Conservation (phyloP, 2,888 invertebrate genomes). For the Andrena bucephala region DNA sequence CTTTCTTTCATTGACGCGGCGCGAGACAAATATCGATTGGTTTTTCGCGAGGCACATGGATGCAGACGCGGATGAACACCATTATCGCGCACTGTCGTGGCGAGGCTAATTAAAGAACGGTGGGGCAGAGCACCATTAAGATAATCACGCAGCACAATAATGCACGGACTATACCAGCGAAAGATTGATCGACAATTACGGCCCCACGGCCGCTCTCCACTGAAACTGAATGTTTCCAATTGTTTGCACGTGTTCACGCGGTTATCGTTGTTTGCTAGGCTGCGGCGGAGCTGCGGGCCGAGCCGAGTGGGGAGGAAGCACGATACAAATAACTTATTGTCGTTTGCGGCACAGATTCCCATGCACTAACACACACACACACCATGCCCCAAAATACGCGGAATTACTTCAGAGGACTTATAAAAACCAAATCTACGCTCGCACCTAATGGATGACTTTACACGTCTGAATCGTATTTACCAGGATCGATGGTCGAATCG, state of each 20-base stretch:
- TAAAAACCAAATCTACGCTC: background rate
- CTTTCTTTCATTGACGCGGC: constrained; percentile 46
- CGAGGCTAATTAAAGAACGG: constrained; percentile 71
- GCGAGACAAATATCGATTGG: constrained; percentile 41
- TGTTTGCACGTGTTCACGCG: constrained; percentile 72
- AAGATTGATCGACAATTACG: constrained; percentile 76
- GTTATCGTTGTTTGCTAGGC: constrained; percentile 68
- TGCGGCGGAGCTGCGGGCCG: constrained; percentile 12
- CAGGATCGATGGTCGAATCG: background rate
- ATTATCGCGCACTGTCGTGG: constrained; percentile 61
- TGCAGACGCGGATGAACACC: constrained; percentile 31
- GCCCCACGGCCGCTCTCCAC: constrained; percentile 48
- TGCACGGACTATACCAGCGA: constrained; percentile 59
- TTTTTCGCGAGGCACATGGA: constrained; percentile 46
- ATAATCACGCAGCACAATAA: constrained; percentile 69
- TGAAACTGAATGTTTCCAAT: constrained; percentile 65
- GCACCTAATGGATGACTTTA: background rate
- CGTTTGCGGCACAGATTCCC: constrained; percentile 3
- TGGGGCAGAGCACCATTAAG: constrained; percentile 67
- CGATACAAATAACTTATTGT: constrained; percentile 3
- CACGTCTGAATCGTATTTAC: too few relatives aligned
- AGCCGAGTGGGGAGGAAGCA: constrained; percentile 11
- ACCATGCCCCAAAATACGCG: background rate
- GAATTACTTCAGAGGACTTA: background rate
- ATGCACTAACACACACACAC: background rate